These are phyloP conservation scores for Pseudomugil gertrudae DNA, from an alignment of 2,797 vertebrate species.

Conservation along the genomic window DNA sequence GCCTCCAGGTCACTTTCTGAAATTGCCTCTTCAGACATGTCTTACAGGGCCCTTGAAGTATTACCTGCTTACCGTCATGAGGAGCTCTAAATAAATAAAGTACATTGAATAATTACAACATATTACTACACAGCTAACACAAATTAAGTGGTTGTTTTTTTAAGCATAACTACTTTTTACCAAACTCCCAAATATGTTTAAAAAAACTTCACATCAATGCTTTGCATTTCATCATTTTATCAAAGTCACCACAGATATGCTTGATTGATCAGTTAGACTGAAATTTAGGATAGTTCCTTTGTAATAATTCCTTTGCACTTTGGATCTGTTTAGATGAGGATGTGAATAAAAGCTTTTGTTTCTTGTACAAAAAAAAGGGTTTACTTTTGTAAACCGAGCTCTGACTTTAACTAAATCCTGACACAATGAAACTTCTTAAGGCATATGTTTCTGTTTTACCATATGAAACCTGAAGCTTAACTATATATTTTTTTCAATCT, in stretches of 20 bases:
- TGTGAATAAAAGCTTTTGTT: not conserved
- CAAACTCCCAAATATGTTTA: not conserved
- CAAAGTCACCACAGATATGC: not conserved
- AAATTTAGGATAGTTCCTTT: not conserved
- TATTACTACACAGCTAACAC: not conserved
- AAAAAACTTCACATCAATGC: not conserved
- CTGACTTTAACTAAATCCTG: not conserved
- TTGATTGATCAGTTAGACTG: not conserved
- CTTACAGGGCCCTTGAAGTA: slow-evolving; percentile 87
- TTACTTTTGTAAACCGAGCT: not conserved
- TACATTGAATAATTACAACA: slow-evolving; percentile 12
- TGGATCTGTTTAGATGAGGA: not conserved
- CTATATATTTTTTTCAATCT: too few species aligned
- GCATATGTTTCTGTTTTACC: not conserved
- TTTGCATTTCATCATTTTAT: not conserved
- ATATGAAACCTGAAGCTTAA: not conserved
- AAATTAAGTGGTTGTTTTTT: not conserved
- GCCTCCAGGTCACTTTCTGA: slow-evolving; percentile 98
- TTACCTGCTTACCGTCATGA: slow-evolving; percentile 92
- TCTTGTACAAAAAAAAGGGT: not conserved
- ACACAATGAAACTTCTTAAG: not conserved
- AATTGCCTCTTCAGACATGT: slow-evolving; percentile 98
- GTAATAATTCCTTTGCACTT: not conserved
- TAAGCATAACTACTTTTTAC: not conserved
- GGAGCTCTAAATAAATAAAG: slow-evolving; percentile 57